These are phyloP conservation scores for Cuculus canorus DNA, from an alignment of 2,797 vertebrate genomes.

Conservation along the genomic window DNA sequence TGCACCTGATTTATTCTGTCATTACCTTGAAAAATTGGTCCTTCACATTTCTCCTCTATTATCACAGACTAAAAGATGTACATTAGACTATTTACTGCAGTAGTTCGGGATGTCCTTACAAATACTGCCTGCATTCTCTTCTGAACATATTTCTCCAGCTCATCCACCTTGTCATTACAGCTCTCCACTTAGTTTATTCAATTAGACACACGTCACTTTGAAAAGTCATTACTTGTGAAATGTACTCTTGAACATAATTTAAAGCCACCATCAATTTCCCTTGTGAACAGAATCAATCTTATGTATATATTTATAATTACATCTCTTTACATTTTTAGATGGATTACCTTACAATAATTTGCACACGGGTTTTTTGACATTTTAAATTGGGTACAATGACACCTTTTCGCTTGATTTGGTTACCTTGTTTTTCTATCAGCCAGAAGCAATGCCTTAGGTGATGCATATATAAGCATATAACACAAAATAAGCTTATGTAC, in stretches of 20 bases:
- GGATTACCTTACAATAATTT: background rate
- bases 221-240: slow-evolving; percentile 76
- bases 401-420: background rate
- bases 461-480: rapidly evolving
- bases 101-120: slow-evolving; percentile 70
- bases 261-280: slow-evolving; percentile 58
- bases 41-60: slow-evolving; percentile 85
- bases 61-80: slow-evolving; percentile 81
- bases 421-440: background rate
- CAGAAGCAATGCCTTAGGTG: background rate
- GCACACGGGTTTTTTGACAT: background rate
- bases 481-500: background rate
- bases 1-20: slow-evolving; percentile 86
- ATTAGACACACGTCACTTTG: slow-evolving; percentile 78
- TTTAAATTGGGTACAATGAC: background rate
- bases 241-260: slow-evolving; percentile 62
- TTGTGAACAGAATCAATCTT: slow-evolving; percentile 28
- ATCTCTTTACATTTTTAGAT: background rate
- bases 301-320: slow-evolving; percentile 8
- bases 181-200: slow-evolving; percentile 77
- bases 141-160: slow-evolving; percentile 65
- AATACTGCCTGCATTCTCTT: slow-evolving; percentile 68
- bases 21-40: slow-evolving; percentile 86
- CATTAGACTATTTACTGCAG: slow-evolving; percentile 82
- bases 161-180: slow-evolving; percentile 71